These are phyloP conservation scores for Cacoxenus indagator DNA, from an alignment of 2,888 invertebrate genomes.

Conservation along the genomic window DNA sequence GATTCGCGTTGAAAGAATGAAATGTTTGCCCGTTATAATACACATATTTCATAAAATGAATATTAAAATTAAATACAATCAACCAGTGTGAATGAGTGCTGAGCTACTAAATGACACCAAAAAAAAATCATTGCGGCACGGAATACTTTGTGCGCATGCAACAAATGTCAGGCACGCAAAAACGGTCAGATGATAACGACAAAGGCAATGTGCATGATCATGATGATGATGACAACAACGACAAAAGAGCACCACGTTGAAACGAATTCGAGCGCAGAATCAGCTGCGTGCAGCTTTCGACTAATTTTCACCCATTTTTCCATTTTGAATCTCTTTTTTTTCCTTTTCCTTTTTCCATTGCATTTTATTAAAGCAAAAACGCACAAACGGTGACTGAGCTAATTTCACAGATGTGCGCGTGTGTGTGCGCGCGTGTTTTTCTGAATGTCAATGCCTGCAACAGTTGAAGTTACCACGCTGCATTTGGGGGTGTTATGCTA, in stretches of 20 bases:
- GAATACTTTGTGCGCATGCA: neutral
- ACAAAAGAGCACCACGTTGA: neutral
- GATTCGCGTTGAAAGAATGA: no score
- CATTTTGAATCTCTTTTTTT: neutral
- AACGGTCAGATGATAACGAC: conserved; percentile 2
- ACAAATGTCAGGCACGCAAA: conserved; percentile 14
- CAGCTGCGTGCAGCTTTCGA: conserved; percentile 18
- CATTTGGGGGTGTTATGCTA: neutral
- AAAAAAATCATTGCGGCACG: neutral
- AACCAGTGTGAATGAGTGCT: neutral
- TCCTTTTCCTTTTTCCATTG: neutral
- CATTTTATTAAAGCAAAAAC: conserved; percentile 5
- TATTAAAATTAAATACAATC: conserved; percentile 17
- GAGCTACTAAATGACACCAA: neutral
- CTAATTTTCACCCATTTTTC: neutral
- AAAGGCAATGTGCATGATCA: neutral
- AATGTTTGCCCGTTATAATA: no score
- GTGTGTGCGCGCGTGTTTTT: conserved; percentile 14
- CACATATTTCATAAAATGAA: neutral
- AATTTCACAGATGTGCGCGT: neutral
- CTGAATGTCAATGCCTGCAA: conserved; percentile 14
- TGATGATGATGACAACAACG: neutral
- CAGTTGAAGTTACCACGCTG: conserved; percentile 9
- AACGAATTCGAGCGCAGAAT: neutral
- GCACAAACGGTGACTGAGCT: neutral